Evolutionary conservation across 2,888 invertebrate genomes (phyloP).

Genomic region (Chydorus sphaericus): DNA sequence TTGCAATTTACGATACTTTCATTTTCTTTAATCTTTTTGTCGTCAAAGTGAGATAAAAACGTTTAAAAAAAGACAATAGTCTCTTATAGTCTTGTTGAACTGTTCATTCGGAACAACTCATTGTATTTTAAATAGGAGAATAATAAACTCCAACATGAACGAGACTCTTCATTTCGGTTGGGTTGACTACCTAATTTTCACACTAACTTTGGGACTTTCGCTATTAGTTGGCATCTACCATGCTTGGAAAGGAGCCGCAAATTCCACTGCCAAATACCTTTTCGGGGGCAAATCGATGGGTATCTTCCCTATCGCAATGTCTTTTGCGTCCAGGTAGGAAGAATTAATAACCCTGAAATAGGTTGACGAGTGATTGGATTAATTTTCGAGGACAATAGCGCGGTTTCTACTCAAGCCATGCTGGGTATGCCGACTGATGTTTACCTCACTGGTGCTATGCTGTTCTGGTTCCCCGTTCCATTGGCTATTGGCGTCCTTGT

Average conservation of each 20-base stretch:
- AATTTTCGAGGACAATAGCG: no score
- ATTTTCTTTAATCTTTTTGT: no score
- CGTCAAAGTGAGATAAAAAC: no score
- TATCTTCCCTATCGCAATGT: neutral
- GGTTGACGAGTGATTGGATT: no score
- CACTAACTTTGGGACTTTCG: neutral
- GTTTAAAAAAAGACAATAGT: no score
- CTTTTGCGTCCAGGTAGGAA: neutral
- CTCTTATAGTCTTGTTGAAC: no score
- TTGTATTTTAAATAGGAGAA: no score
- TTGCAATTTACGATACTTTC: no score
- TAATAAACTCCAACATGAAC: no score
- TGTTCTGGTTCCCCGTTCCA: neutral
- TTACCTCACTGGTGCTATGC: neutral
- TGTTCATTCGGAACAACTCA: no score
- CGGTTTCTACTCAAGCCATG: neutral
- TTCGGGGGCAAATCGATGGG: neutral
- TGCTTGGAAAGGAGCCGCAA: neutral
- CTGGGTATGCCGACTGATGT: neutral
- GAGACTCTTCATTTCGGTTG: no score
- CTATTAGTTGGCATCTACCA: neutral
- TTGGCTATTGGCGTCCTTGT: neutral
- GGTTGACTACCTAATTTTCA: neutral
- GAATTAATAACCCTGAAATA: no score
- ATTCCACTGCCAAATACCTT: neutral